Percentiles rank a stretch among this genome's conserved stretches.
phyloP scores from a whole-genome alignment of 2,113 vertebrate genomes.

The Aphyosemion australe region DNA sequence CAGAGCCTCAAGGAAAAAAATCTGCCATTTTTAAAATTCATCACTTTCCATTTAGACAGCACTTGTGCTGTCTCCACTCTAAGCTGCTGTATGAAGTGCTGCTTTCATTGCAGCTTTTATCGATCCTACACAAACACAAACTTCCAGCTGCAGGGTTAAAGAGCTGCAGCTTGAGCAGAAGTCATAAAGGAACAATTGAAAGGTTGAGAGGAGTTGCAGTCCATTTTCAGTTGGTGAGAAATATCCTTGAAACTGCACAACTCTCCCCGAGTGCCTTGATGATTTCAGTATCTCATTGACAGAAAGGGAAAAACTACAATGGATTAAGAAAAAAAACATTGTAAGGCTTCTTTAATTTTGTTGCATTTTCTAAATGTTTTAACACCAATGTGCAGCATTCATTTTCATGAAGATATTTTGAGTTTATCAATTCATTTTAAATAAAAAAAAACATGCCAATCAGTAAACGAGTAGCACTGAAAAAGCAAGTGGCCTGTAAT shows the following conservation, averaged over 20 bases:
- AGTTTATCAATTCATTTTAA: background rate
- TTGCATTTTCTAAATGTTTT: background rate
- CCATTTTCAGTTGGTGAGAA: slow-evolving; percentile 1
- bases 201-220: background rate
- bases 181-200: slow-evolving; percentile 30
- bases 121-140: slow-evolving; percentile 25
- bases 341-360: background rate
- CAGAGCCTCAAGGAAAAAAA: background rate
- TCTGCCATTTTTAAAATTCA: slow-evolving; percentile 10
- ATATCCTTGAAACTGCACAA: slow-evolving; percentile 4
- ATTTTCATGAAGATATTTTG: background rate
- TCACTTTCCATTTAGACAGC: slow-evolving; percentile 33
- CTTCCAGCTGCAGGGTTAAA: slow-evolving; percentile 32
- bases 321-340: too few relatives aligned
- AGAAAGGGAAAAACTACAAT: background rate
- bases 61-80: slow-evolving; percentile 15
- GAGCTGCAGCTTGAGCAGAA: slow-evolving; percentile 12
- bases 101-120: slow-evolving; percentile 35
- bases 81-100: slow-evolving; percentile 22
- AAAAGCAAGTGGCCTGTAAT: background rate
- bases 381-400: background rate
- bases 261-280: background rate
- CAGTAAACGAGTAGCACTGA: background rate
- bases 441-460: background rate
- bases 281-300: background rate